phyloP scores from a whole-genome alignment of 2,797 vertebrate species.

The Argyrosomus regius region DNA sequence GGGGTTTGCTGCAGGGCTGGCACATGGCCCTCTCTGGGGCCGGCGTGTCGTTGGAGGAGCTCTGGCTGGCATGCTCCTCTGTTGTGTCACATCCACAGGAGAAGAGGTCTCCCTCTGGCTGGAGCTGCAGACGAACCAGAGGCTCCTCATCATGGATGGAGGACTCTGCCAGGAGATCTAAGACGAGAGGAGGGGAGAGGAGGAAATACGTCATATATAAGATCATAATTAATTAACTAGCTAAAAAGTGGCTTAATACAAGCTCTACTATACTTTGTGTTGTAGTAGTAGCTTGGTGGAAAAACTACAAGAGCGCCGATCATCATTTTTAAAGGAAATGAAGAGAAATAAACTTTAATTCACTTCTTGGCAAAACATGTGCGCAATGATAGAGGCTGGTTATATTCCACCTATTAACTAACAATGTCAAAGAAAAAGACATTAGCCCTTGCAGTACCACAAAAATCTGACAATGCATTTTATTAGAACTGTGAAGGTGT shows the following conservation, averaged over 20 bases:
- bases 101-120: conserved; percentile 80
- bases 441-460: not conserved
- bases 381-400: not conserved
- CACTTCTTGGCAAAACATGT: not conserved
- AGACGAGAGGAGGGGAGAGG: conserved; percentile 16
- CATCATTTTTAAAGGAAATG: not conserved
- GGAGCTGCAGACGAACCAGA: conserved; percentile 79
- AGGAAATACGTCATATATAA: not conserved
- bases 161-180: conserved; percentile 69
- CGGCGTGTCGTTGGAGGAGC: conserved; percentile 87
- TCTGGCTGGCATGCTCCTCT: conserved; percentile 79
- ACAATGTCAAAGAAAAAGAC: not conserved
- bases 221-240: too few relatives aligned
- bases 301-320: not conserved
- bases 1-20: conserved; percentile 75
- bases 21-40: conserved; percentile 83
- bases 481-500: not conserved
- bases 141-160: conserved; percentile 80
- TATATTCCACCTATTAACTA: not conserved
- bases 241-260: too few relatives aligned
- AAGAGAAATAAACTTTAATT: not conserved
- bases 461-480: not conserved
- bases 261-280: too few relatives aligned
- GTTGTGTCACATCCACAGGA: conserved; percentile 80
- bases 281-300: not conserved